phyloP scores from a whole-genome alignment of 2,888 invertebrate species.

The Lottia gigantea region DNA sequence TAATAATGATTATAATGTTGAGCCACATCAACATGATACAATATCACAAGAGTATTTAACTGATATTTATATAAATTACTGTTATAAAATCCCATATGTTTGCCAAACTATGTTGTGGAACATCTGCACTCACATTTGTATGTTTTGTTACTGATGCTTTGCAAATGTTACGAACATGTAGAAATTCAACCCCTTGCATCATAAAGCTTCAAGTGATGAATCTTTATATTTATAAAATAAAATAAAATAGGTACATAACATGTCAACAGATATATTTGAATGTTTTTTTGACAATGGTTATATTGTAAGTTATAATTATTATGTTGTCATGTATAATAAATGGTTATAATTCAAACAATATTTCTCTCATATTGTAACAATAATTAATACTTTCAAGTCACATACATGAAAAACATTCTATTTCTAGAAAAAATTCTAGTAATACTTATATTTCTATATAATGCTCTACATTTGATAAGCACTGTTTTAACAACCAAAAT shows the following conservation, averaged over 20 bases:
- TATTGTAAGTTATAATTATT: conserved; percentile 6
- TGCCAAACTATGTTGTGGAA: conserved; percentile 7
- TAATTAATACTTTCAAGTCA: no score
- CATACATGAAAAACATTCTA: no score
- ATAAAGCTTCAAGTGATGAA: background rate
- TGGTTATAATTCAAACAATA: background rate
- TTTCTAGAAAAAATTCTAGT: no score
- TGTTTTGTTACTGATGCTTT: conserved; percentile 10
- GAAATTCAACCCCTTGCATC: conserved; percentile 8
- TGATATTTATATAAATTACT: background rate
- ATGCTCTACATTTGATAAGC: no score
- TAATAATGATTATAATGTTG: background rate
- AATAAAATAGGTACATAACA: background rate
- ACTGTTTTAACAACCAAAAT: no score
- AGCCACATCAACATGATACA: background rate
- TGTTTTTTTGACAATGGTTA: conserved; percentile 7
- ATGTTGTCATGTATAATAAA: background rate
- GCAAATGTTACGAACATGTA: conserved; percentile 2
- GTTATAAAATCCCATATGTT: conserved; percentile 10
- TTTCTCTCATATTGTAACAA: no score
- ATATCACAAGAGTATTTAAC: background rate
- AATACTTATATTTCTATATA: no score
- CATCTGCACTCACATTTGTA: conserved; percentile 2
- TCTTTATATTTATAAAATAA: background rate
- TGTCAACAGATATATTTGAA: background rate